Percentiles rank a stretch among this genome's conserved stretches.
Evolutionary conservation across 2,113 vertebrate genomes (phyloP).

Genomic region (Sinosuthora webbiana): DNA sequence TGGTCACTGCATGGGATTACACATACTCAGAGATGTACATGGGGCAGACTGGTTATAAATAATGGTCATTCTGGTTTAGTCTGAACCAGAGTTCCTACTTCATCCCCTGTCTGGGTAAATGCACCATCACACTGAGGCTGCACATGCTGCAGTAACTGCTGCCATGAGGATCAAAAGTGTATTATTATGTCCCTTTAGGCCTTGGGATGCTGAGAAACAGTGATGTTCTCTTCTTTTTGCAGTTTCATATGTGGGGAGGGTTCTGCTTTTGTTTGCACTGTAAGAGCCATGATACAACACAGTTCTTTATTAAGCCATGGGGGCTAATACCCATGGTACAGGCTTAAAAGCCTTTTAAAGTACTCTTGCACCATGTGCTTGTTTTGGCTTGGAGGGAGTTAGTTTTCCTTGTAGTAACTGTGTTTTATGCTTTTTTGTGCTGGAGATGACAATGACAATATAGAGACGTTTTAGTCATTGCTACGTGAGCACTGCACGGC

Average conservation of each 20-base stretch:
- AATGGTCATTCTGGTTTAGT: neutral
- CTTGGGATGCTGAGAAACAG: neutral
- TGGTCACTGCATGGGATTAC: neutral
- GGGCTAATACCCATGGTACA: neutral
- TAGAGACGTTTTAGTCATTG: neutral
- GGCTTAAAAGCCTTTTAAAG: neutral
- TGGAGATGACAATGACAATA: neutral
- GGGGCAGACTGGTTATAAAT: neutral
- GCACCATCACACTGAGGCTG: accelerated
- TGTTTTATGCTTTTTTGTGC: neutral
- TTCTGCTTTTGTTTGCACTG: neutral
- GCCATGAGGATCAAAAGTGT: neutral
- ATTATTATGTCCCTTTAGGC: neutral
- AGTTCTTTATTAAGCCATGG: neutral
- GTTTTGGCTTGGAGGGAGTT: neutral
- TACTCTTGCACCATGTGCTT: neutral
- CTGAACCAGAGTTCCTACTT: neutral
- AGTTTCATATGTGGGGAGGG: accelerated
- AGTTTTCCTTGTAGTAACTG: neutral
- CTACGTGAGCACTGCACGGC: neutral
- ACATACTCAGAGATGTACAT: accelerated
- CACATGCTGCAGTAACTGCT: neutral
- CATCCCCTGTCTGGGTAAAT: neutral
- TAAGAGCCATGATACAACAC: neutral
- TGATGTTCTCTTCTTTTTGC: accelerated